Percentiles rank a stretch among this genome's conserved stretches.
phyloP scores from a whole-genome alignment of 2,113 vertebrate species.

The Diphyllodes magnificus region DNA sequence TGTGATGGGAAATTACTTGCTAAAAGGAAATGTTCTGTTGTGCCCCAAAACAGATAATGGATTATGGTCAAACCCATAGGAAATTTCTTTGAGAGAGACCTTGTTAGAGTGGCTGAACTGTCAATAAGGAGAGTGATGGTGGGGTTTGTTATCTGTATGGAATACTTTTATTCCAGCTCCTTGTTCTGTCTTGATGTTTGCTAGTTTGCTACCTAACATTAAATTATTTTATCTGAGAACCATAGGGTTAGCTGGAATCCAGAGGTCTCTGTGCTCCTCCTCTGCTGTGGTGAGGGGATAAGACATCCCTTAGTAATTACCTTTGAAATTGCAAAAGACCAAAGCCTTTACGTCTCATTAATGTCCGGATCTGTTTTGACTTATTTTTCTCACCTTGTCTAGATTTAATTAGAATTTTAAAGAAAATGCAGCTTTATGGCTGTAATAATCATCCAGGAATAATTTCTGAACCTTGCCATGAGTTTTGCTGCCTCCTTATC shows the following conservation, averaged over 20 bases:
- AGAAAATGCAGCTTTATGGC: background rate
- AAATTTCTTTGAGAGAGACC: background rate
- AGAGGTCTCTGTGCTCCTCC: background rate
- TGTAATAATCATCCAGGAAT: background rate
- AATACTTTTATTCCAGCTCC: background rate
- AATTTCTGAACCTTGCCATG: background rate
- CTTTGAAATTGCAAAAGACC: background rate
- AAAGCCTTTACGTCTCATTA: background rate
- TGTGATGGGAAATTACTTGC: background rate
- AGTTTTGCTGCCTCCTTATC: background rate
- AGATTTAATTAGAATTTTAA: background rate
- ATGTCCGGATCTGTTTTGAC: background rate
- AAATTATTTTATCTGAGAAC: background rate
- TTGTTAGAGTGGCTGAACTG: background rate
- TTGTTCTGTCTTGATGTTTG: background rate
- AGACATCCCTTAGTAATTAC: background rate
- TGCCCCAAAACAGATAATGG: background rate
- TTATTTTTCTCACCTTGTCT: background rate
- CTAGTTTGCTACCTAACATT: background rate
- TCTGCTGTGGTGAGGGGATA: background rate
- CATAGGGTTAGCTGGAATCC: background rate
- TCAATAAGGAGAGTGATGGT: background rate
- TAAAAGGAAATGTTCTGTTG: background rate
- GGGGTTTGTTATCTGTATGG: background rate
- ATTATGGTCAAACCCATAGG: background rate